A percentile compares a stretch with the other conserved stretches of the same genome.
phyloP scores from a whole-genome alignment of 2,888 invertebrate species.

The Micropterix aruncella region DNA sequence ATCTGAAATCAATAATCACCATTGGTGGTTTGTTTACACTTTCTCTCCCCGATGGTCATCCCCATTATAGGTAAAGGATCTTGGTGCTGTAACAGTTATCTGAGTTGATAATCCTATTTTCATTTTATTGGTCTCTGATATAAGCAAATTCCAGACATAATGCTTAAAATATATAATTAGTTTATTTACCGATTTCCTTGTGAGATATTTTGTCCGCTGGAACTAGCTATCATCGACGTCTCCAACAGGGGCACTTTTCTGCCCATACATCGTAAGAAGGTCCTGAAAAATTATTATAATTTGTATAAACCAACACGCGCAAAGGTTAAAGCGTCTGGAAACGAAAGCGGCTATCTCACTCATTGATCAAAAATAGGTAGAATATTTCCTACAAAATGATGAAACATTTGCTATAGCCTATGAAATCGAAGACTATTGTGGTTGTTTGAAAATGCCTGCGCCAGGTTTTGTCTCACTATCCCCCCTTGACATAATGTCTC shows the following conservation, averaged over 20 bases:
- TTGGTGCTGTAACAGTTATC: background rate
- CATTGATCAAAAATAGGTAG: no score
- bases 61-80: background rate
- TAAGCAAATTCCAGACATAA: background rate
- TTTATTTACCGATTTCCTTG: conserved; percentile 29
- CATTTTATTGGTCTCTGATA: background rate
- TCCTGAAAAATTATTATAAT: conserved; percentile 42
- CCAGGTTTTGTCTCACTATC: no score
- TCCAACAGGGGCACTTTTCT: conserved; percentile 69
- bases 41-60: no score
- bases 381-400: no score
- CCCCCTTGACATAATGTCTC: no score
- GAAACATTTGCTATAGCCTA: no score
- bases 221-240: conserved; percentile 57
- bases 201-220: conserved; percentile 65
- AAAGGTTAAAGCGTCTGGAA: no score
- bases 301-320: no score
- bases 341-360: no score
- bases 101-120: background rate
- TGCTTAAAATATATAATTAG: background rate
- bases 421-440: no score
- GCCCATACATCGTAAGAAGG: conserved; percentile 61
- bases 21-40: background rate
- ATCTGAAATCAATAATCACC: conserved; percentile 35
- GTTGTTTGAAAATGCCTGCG: no score